Conservation (phyloP, 2,797 vertebrate genomes). For the Antennarius maculatus region DNA sequence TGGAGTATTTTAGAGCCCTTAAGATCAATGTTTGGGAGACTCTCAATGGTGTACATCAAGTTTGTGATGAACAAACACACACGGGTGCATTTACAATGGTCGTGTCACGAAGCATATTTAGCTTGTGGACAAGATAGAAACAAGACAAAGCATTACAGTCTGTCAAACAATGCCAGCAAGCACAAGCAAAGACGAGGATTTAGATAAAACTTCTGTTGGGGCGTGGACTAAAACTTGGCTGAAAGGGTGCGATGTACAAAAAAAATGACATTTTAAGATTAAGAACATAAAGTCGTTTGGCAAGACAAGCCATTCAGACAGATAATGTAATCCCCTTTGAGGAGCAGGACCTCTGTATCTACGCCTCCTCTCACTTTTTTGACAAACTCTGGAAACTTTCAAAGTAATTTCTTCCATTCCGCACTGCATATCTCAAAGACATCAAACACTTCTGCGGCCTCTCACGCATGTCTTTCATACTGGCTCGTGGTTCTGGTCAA, state of each 20-base stretch:
- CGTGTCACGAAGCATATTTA: constrained; percentile 14
- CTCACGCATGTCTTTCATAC: constrained; percentile 36
- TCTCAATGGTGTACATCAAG: neutral
- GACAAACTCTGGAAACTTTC: constrained; percentile 19
- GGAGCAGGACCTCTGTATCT: neutral
- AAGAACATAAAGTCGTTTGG: constrained; percentile 22
- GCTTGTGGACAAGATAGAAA: neutral
- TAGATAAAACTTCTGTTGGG: neutral
- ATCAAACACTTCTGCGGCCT: constrained; percentile 39
- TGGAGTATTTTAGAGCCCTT: neutral
- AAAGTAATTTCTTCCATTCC: constrained; percentile 33
- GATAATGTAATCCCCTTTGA: constrained; percentile 26
- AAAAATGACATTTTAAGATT: constrained; percentile 6
- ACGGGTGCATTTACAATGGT: constrained; percentile 5
- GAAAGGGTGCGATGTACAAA: constrained; percentile 13
- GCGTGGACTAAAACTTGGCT: neutral
- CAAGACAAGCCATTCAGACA: constrained; percentile 19
- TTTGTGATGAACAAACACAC: too few species aligned
- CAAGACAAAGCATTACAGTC: neutral
- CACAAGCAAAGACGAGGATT: neutral
- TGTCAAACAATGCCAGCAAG: neutral
- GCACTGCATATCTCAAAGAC: constrained; percentile 24
- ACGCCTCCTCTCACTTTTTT: constrained; percentile 19
- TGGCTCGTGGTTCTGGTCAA: constrained; percentile 18
- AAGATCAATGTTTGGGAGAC: neutral